Conservation (phyloP, 2,888 invertebrate genomes). For the Dione juno region DNA sequence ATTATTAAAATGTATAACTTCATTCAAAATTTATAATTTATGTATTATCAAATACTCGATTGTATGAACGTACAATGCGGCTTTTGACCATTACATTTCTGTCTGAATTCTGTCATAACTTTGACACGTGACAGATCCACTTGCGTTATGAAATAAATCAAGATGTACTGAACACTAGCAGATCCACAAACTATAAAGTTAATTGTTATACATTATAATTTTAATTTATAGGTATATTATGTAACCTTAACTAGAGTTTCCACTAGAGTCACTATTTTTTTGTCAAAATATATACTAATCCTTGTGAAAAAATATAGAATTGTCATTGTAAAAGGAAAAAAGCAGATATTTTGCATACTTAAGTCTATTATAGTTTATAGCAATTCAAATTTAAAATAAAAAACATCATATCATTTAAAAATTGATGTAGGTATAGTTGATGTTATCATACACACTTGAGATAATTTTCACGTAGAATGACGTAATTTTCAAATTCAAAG, state of each 20-base stretch:
- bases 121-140: slow-evolving; percentile 24
- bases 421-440: background rate
- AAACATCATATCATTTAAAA: background rate
- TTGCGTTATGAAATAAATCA: slow-evolving; percentile 11
- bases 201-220: background rate
- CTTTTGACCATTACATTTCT: slow-evolving; percentile 9
- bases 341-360: too few species aligned
- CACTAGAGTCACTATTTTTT: too few species aligned
- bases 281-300: too few species aligned
- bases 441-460: slow-evolving; percentile 12
- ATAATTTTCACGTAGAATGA: background rate
- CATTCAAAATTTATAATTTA: slow-evolving; percentile 22
- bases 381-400: background rate
- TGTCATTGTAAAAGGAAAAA: too few species aligned
- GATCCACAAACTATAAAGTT: background rate
- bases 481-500: background rate
- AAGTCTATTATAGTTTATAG: background rate
- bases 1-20: slow-evolving; percentile 12
- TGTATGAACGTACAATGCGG: slow-evolving; percentile 21
- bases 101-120: slow-evolving; percentile 21
- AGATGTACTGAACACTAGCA: background rate
- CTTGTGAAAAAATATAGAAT: too few species aligned
- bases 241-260: too few species aligned
- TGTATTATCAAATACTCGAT: background rate
- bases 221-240: too few species aligned